A percentile compares a stretch with the other conserved stretches of the same genome.
These are phyloP conservation scores for Tenualosa thibaudeaui DNA, from an alignment of 2,797 vertebrate genomes.

Conservation along the genomic window DNA sequence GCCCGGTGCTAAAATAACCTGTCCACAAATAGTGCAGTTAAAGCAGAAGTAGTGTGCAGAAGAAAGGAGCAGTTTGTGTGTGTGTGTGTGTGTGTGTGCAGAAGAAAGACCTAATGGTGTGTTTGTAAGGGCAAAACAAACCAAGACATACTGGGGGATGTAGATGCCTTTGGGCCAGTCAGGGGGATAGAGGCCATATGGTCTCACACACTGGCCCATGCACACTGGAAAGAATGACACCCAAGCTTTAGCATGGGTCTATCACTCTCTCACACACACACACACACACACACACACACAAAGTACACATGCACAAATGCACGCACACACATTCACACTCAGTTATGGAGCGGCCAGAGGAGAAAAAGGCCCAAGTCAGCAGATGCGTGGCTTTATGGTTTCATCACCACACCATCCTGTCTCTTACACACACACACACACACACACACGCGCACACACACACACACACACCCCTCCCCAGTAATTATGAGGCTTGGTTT, in stretches of 20 bases:
- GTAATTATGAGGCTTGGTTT: background rate
- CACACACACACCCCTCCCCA: background rate
- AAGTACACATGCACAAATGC: constrained; percentile 31
- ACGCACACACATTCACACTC: constrained; percentile 35
- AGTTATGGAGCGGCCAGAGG: background rate
- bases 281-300: no score
- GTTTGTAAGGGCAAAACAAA: constrained; percentile 70
- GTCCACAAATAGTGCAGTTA: constrained; percentile 62
- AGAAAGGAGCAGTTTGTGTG: no score
- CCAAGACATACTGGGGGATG: constrained; percentile 64
- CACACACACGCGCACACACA: background rate
- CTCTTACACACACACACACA: background rate
- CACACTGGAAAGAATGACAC: background rate
- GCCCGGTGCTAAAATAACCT: constrained; percentile 52
- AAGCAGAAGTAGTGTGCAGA: constrained; percentile 43
- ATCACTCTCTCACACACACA: background rate
- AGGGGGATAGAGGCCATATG: no score
- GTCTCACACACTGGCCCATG: no score
- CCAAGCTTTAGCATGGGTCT: background rate
- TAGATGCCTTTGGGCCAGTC: constrained; percentile 54
- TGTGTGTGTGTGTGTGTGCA: constrained; percentile 31
- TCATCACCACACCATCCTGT: background rate
- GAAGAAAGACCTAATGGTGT: constrained; percentile 61
- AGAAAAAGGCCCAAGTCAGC: no score
- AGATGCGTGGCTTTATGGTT: no score